Evolutionary conservation across 2,888 invertebrate species (phyloP), one percentile per base, ranked within the genome.

Genomic region (Cephalotes varians): DNA sequence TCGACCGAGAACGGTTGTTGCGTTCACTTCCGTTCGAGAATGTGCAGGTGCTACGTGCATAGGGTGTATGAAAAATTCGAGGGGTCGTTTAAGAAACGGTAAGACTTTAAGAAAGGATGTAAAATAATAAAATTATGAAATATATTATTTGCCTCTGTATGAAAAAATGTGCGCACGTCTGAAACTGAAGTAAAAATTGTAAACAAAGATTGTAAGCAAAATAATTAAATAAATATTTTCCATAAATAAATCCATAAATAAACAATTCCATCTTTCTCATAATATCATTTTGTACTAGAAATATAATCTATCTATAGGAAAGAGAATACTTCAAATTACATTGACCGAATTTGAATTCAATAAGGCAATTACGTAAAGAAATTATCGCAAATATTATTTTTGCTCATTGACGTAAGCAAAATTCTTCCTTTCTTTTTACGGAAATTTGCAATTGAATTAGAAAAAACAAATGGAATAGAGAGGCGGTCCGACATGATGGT

Each of bases 1-100:
- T 84, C 80, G 67, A 73, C 80, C 81, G 81, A 73, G 25, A 44
- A 54, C 56, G 79, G 37, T 58, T 51, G 51, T 67, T 49, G 72
- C 34, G 49, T 58, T 47, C 64, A 40, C 34, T 71, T 74, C 79
- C 44, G 15, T 62, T 69, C 60, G 62, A 25, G 31, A 15, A 18
- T 64, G 40, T 74, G 72, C 34, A 44, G 40, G 54, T 64, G 15
- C 60, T 40, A n/a, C 15, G 15, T 31, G 37, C 51, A 54, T 37
- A 49, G 76, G 34, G 60, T 54, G 65, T 60, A n/a, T 31, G 9
- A 47, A 58, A 81, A 77, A 71, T 40, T 49, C 37, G 15, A 5
- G 15, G 0, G 3, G 3, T 2, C 15, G 15, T 65, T 73, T 49
- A 28, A 49, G 18, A 37, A 74, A 12, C 10, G 12, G 15, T 15